Evolutionary conservation across 2,113 vertebrate species (phyloP).

Genomic region (Helogale parvula): DNA sequence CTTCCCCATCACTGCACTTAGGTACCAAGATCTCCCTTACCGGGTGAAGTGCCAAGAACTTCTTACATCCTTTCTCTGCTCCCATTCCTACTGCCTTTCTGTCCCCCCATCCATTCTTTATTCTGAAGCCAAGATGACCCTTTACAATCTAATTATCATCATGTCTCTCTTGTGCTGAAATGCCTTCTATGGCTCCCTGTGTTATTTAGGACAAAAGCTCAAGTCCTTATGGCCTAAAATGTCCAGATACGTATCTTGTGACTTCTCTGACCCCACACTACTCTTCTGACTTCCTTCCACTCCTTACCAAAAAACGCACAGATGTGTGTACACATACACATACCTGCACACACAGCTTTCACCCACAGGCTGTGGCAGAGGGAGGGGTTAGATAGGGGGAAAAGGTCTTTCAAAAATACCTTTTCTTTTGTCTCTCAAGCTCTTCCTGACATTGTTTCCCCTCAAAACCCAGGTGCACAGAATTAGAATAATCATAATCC

Average conservation of each 20-base stretch:
- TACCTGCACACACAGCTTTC: not conserved
- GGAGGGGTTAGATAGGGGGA: not conserved
- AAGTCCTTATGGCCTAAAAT: not conserved
- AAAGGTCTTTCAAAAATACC: not conserved
- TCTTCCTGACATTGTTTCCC: not conserved
- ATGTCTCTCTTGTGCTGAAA: not conserved
- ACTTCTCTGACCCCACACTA: not conserved
- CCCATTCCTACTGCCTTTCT: not conserved
- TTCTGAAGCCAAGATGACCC: not conserved
- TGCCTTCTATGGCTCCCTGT: not conserved
- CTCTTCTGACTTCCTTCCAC: not conserved
- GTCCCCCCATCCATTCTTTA: not conserved
- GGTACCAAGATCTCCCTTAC: not conserved
- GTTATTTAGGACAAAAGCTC: not conserved
- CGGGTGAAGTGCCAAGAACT: not conserved
- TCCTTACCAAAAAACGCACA: not conserved
- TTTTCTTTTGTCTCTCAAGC: not conserved
- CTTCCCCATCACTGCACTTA: not conserved
- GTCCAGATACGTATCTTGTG: not conserved
- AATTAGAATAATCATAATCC: not conserved
- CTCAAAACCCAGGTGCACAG: not conserved
- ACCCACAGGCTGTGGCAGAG: not conserved
- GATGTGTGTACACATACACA: too few relatives aligned
- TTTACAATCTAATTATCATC: not conserved
- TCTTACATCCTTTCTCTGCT: not conserved